phyloP scores from a whole-genome alignment of 2,888 invertebrate genomes.

The Tillus elongatus region DNA sequence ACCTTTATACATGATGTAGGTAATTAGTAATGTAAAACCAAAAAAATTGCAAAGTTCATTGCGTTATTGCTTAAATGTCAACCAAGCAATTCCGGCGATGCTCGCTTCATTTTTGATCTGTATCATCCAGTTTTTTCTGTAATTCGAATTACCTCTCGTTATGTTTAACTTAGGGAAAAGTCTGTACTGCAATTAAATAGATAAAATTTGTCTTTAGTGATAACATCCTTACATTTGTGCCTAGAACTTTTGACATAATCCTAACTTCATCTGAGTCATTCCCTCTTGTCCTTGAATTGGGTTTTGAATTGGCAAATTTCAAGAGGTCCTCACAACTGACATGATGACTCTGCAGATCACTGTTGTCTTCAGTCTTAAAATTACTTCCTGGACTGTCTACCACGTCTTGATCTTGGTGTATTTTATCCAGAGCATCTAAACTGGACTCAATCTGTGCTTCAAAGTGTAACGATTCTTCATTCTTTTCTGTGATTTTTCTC shows the following conservation, averaged over 20 bases:
- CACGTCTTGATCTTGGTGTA: slow-evolving; percentile 35
- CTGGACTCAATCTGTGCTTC: slow-evolving; percentile 55
- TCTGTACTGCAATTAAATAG: no score
- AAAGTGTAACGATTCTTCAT: slow-evolving; percentile 44
- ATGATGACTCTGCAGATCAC: slow-evolving; percentile 51
- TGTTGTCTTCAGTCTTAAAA: slow-evolving; percentile 21
- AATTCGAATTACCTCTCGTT: no score
- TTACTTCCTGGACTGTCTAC: slow-evolving; percentile 24
- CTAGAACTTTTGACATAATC: slow-evolving; percentile 82
- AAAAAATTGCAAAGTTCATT: no score
- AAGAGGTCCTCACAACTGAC: slow-evolving; percentile 86
- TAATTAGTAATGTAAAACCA: no score
- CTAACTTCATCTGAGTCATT: slow-evolving; percentile 86
- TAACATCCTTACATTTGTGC: slow-evolving; percentile 52
- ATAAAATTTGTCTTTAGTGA: no score
- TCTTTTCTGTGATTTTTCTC: slow-evolving; percentile 31
- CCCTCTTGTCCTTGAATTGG: slow-evolving; percentile 72
- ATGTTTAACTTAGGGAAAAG: no score
- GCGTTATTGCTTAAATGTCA: no score
- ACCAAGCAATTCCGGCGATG: no score
- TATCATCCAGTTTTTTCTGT: no score
- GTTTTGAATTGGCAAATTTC: slow-evolving; percentile 78
- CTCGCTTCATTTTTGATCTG: no score
- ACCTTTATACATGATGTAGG: no score
- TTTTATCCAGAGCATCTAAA: slow-evolving; percentile 51